Base-by-base conservation (phyloP, 2,797 vertebrate genomes). In the Enteromius mattozi region DNA sequence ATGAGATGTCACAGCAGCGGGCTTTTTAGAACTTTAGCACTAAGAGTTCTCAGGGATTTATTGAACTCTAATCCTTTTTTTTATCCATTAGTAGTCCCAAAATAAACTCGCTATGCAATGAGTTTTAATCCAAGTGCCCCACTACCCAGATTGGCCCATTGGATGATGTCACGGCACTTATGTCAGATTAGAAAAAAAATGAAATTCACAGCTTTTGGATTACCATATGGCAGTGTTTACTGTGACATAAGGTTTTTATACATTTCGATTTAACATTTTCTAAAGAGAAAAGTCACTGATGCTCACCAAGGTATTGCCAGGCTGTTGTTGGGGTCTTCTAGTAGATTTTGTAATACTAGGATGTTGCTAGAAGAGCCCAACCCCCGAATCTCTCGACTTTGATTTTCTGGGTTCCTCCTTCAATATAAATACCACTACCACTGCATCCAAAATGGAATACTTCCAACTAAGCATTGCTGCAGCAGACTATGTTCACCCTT, bases 31-130 rank as follows among this genome's bases (percentile, higher is more conserved):
- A 88, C 86, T 86, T 89, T 89, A 89, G 88, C 92, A 90, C 89
- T 81, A 86, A 61, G 30, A 88, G 86, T 81, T 89, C 88, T 87
- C 21, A 35, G 59, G 85, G 89, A 93, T 92, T 94, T 91, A 93
- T 93, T 93, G 90, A 92, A 86, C 90, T 88, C 88, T 89, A 94
- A 93, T 94, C 93, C 92, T n/a, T 92, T 42, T 42, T 89, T 93
- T 92, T 87, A 94, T 94, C 92, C 92, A 91, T 85, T 90, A 83
- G 56, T 86, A 89, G 90, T 56, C 90, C 89, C 88, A 93, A 93
- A 94, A 94, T 94, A 94, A 94, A 92, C 90, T 40, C 71, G 87
- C 91, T 90, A 87, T 84, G 59, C 87, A 92, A 91, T 90, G 90
- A 92, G 90, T 87, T 0, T 82, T 94, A 94, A 94, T 94, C 93